A percentile compares a stretch with the other conserved stretches of the same genome.
Conservation (phyloP, 2,888 invertebrate species). For the Nomada hirtipes region DNA sequence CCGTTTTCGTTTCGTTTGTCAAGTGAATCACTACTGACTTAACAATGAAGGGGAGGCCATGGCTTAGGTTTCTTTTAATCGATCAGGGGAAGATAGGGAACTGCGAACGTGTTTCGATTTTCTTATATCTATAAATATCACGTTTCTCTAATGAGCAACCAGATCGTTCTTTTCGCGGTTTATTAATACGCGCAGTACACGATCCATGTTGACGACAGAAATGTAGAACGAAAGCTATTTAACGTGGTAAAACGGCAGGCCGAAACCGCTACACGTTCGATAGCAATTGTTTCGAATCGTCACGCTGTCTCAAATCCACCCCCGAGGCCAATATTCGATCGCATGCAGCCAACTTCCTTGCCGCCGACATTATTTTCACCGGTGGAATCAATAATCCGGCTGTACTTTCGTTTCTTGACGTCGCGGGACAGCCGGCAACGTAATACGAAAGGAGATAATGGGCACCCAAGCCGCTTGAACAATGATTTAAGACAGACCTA, state of each 20-base stretch:
- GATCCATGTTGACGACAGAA: no score
- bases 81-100: background rate
- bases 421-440: slow-evolving; percentile 27
- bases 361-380: slow-evolving; percentile 53
- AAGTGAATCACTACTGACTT: slow-evolving; percentile 21
- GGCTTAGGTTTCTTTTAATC: slow-evolving; percentile 1
- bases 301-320: slow-evolving; percentile 20
- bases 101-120: no score
- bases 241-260: background rate
- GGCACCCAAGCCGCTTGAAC: slow-evolving; percentile 66
- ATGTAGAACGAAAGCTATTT: slow-evolving; percentile 7
- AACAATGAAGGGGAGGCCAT: background rate
- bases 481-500: slow-evolving; percentile 67
- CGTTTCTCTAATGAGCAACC: no score
- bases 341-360: slow-evolving; percentile 56
- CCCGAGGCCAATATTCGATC: slow-evolving; percentile 36
- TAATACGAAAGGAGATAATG: slow-evolving; percentile 62
- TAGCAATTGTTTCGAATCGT: slow-evolving; percentile 7
- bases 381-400: slow-evolving; percentile 49
- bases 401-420: slow-evolving; percentile 37
- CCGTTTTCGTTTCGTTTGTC: slow-evolving; percentile 6
- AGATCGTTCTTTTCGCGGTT: background rate
- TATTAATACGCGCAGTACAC: background rate
- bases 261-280: background rate
- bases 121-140: no score